Evolutionary conservation across 2,888 invertebrate species (phyloP).

Genomic region (Microplitis manilae): DNA sequence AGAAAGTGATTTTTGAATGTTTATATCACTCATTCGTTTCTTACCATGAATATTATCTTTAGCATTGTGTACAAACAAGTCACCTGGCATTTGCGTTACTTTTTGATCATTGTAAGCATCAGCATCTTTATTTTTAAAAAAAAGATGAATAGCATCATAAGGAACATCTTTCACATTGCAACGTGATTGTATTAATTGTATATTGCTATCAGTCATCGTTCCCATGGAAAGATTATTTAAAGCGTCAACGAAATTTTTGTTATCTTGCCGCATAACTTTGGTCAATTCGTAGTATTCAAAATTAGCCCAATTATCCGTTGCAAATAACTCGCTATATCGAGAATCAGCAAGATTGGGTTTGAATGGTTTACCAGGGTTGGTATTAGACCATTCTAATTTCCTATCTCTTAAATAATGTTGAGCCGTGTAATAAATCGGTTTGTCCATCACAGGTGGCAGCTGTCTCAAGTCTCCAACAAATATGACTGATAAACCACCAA

Average conservation of each 20-base stretch:
- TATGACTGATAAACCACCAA: conserved; percentile 48
- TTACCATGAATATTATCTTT: neutral
- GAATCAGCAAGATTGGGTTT: conserved; percentile 1
- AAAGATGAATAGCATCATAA: conserved; percentile 33
- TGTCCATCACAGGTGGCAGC: conserved; percentile 58
- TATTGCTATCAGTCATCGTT: conserved; percentile 50
- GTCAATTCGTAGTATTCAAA: conserved; percentile 40
- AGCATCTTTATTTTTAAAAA: neutral
- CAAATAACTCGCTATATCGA: conserved; percentile 32
- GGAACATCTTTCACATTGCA: too few species aligned
- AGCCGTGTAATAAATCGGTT: conserved; percentile 48
- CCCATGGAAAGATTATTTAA: conserved; percentile 49
- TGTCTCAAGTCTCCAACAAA: conserved; percentile 63
- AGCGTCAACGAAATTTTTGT: conserved; percentile 51
- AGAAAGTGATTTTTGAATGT: neutral
- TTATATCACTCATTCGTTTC: neutral
- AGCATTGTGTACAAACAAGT: neutral
- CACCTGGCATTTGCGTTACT: neutral
- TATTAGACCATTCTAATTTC: neutral
- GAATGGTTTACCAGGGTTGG: neutral
- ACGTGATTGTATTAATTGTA: conserved; percentile 47
- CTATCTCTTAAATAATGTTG: conserved; percentile 5
- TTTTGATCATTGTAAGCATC: neutral
- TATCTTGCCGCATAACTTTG: conserved; percentile 59
- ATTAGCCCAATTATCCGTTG: conserved; percentile 48